A percentile compares a stretch with the other conserved stretches of the same genome.
Evolutionary conservation across 1,140 invertebrate genomes (phyloP).

Genomic region (Ostrea edulis): DNA sequence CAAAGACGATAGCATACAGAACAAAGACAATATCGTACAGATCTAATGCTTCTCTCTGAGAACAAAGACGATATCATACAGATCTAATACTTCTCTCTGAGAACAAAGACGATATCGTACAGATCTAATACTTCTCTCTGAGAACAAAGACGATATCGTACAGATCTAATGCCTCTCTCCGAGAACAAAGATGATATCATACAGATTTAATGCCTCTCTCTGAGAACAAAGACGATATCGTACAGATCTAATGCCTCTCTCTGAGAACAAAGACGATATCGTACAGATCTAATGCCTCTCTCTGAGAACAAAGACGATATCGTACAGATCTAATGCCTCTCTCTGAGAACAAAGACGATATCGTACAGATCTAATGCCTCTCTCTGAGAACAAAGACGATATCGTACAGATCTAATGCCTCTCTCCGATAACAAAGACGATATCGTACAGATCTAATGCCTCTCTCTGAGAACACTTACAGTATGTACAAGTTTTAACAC

Average conservation of each 20-base stretch:
- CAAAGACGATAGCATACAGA: neutral
- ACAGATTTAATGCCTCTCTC: too few species aligned
- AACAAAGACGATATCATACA: neutral
- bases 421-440: neutral
- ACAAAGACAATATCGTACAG: neutral
- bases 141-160: neutral
- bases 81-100: too few species aligned
- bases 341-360: conserved; percentile 81
- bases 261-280: conserved; percentile 75
- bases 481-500: too few species aligned
- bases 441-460: too few species aligned
- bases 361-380: conserved; percentile 95
- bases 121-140: too few species aligned
- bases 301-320: conserved; percentile 81
- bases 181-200: neutral
- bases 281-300: conserved; percentile 96
- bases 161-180: too few species aligned
- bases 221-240: neutral
- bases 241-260: conserved; percentile 98
- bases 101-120: neutral
- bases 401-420: too few species aligned
- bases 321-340: conserved; percentile 96
- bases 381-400: conserved; percentile 81
- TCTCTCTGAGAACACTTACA: too few species aligned
- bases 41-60: conserved; percentile 91